These are phyloP conservation scores for Chrysotoxum bicinctum DNA, from an alignment of 2,888 invertebrate species.

Conservation along the genomic window DNA sequence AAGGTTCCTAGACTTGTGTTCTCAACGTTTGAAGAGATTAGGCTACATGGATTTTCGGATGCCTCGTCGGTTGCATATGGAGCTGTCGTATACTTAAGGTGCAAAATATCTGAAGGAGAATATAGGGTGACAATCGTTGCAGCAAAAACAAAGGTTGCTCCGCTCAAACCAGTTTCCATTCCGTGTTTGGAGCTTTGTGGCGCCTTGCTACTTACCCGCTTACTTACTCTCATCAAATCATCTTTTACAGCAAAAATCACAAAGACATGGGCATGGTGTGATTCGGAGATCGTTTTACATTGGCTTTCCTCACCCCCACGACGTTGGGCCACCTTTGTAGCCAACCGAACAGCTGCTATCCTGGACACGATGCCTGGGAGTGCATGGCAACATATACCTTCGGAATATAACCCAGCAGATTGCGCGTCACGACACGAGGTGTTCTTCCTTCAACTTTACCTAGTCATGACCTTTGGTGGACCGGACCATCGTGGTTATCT, in stretches of 20 bases:
- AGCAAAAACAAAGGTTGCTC: no score
- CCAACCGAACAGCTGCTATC: conserved; percentile 65
- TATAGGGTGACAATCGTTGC: no score
- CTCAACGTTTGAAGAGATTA: no score
- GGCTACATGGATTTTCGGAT: no score
- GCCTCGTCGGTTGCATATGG: no score
- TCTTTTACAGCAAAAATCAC: not conserved
- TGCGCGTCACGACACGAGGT: conserved; percentile 71
- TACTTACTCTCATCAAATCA: not conserved
- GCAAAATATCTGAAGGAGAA: no score
- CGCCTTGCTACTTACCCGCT: no score
- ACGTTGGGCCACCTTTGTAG: conserved; percentile 58
- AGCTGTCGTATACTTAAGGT: no score
- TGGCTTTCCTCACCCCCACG: conserved; percentile 56
- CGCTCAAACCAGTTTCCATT: no score
- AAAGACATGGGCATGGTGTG: not conserved
- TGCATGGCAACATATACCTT: conserved; percentile 64
- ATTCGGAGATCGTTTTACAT: not conserved
- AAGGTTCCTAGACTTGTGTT: no score
- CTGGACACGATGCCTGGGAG: conserved; percentile 45
- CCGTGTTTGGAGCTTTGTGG: no score
- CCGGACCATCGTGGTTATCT: conserved; percentile 59
- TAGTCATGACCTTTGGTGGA: conserved; percentile 63
- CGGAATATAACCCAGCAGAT: conserved; percentile 67
- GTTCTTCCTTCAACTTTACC: conserved; percentile 39